Evolutionary conservation across 2,113 vertebrate species (phyloP), one percentile per base, ranked within the genome.

Genomic region (Rhombomys opimus): DNA sequence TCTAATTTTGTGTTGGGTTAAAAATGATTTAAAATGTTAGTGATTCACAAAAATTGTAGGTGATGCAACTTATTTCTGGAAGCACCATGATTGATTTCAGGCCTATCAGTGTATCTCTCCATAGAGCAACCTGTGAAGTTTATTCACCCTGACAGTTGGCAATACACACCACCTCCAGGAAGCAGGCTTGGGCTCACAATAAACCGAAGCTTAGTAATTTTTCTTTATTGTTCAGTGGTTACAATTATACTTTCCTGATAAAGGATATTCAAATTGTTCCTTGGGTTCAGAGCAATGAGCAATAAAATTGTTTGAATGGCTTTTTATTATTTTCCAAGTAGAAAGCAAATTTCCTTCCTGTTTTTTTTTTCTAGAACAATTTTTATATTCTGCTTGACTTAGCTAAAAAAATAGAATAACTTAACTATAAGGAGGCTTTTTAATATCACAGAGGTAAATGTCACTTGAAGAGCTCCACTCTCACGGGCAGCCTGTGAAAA

Each of bases 391-490:
- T 89, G 91, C 81, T 96, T 96, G 72, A 95, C 76, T 95, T 97
- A 92, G 85, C 38, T 87, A 94, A 52, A 92, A 93, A 90, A 88
- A 95, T 91, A 50, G 25, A 13, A 13, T 73, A 38, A 14, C 17
- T 82, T 61, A 77, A 27, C 46, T 87, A 76, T 93, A 92, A 96
- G 95, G 88, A 70, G 70, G 4, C 15, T 92, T 90, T 97, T 91
- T 70, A 96, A 93, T 95, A 91, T 96, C 94, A 57, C 52, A 50
- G 72, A 75, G 23, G 94, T 70, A 97, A 97, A 97, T 97, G 95
- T 18, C 95, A 95, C 50, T 75, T 93, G 93, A 96, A 95, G 57
- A 90, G 93, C 91, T 91, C 78, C 68, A 76, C 88, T 97, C 97
- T 52, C 77, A 91, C 70, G 92, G 68, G 41, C n/a, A 90, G 75